Conservation (phyloP, 1,140 invertebrate genomes). For the fruit fly (Drosophila melanogaster) region DNA sequence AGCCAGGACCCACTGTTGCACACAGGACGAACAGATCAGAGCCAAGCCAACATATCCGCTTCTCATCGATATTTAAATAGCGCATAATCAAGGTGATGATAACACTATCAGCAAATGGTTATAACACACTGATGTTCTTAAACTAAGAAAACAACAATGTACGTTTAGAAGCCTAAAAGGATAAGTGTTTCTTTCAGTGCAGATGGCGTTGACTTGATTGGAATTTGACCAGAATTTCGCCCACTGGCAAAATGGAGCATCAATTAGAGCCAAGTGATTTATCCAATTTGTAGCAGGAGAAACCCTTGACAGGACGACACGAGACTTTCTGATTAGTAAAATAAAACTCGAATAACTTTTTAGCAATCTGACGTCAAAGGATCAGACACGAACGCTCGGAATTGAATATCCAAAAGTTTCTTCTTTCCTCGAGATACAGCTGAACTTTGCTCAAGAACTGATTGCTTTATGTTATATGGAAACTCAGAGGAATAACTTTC, state of each 20-base stretch:
- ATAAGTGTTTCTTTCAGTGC: neutral
- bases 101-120: too few species aligned
- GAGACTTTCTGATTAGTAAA: conserved; percentile 5
- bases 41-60: neutral
- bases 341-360: conserved; percentile 4
- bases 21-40: neutral
- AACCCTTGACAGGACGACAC: conserved; percentile 6
- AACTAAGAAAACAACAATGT: neutral
- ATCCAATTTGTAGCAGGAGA: conserved; percentile 49
- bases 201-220: neutral
- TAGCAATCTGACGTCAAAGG: neutral
- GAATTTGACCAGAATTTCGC: conserved; percentile 13
- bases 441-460: too few species aligned
- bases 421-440: too few species aligned
- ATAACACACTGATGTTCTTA: neutral
- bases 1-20: conserved; percentile 23
- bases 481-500: too few species aligned
- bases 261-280: conserved; percentile 59
- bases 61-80: neutral
- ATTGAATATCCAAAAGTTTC: neutral
- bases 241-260: conserved; percentile 57
- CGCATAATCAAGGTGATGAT: neutral
- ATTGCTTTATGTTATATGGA: too few species aligned
- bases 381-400: conserved; percentile 11
- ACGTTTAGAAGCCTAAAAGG: too few species aligned